Conservation (phyloP, 2,888 invertebrate species). For the Hyles lineata region DNA sequence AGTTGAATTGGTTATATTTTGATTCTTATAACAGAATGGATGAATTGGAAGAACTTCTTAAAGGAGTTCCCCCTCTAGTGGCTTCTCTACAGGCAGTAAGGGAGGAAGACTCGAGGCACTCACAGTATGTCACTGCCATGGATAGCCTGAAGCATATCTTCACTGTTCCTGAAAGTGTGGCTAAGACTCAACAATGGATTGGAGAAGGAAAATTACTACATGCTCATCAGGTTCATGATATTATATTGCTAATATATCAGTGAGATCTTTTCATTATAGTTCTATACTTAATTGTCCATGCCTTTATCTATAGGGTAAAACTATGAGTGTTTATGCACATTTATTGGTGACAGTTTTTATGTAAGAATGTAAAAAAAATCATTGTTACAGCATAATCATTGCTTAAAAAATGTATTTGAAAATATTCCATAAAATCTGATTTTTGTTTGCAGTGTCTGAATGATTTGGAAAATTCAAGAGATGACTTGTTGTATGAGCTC, state of each 20-base stretch:
- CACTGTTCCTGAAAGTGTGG: slow-evolving; percentile 97
- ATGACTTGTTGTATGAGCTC: slow-evolving; percentile 97
- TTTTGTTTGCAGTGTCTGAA: slow-evolving; percentile 88
- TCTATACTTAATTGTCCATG: too few relatives aligned
- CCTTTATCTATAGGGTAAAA: too few relatives aligned
- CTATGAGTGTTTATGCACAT: too few relatives aligned
- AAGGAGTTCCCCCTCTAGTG: slow-evolving; percentile 91
- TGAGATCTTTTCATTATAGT: neutral
- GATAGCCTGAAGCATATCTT: slow-evolving; percentile 99
- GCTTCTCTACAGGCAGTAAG: slow-evolving; percentile 93
- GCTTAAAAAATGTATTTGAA: too few relatives aligned
- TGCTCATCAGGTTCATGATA: slow-evolving; percentile 91
- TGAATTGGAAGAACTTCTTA: slow-evolving; percentile 90
- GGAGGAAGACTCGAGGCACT: slow-evolving; percentile 97
- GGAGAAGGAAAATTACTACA: slow-evolving; percentile 97
- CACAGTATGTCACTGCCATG: slow-evolving; percentile 98
- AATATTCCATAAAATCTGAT: too few relatives aligned
- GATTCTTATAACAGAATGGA: slow-evolving; percentile 84
- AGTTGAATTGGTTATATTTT: neutral
- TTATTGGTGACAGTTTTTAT: too few relatives aligned
- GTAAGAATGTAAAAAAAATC: too few relatives aligned
- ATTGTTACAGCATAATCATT: too few relatives aligned
- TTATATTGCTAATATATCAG: neutral
- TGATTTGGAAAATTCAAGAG: slow-evolving; percentile 98
- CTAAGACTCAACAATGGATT: slow-evolving; percentile 96